phyloP scores from a whole-genome alignment of 2,113 vertebrate species.

The Menidia beryllina region DNA sequence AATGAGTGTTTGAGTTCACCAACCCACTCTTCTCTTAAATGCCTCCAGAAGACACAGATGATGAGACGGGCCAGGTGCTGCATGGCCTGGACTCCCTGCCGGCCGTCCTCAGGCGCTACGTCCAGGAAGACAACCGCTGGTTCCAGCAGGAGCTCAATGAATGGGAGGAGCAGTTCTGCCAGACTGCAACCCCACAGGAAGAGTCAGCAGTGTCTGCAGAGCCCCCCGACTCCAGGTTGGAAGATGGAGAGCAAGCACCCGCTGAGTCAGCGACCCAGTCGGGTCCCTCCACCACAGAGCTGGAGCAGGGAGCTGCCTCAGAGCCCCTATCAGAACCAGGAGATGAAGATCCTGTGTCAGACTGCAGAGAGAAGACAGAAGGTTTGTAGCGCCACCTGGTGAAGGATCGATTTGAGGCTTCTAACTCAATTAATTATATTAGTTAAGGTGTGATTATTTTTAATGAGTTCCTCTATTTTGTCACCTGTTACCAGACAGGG shows the following conservation, averaged over 20 bases:
- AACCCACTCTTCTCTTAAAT: not conserved
- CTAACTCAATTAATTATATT: no score
- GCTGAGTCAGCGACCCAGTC: conserved; percentile 51
- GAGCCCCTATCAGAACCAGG: conserved; percentile 42
- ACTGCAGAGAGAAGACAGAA: conserved; percentile 30
- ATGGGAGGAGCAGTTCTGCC: conserved; percentile 92
- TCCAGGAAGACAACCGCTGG: conserved; percentile 91
- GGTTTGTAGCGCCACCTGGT: conserved; percentile 46
- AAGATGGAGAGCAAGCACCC: conserved; percentile 7
- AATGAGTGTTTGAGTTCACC: not conserved
- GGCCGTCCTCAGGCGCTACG: conserved; percentile 84
- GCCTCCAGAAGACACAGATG: conserved; percentile 66
- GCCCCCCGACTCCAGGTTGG: conserved; percentile 21
- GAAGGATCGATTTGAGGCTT: not conserved
- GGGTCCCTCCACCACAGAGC: conserved; percentile 40
- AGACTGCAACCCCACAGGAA: conserved; percentile 86
- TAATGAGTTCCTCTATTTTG: no score
- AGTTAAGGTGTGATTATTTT: no score
- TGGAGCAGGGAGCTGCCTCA: conserved; percentile 41
- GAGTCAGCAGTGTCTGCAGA: conserved; percentile 81
- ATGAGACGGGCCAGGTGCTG: conserved; percentile 80
- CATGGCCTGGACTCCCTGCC: conserved; percentile 86
- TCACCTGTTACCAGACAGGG: no score
- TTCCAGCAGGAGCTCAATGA: conserved; percentile 93
- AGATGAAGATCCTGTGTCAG: conserved; percentile 33